Base-by-base conservation (phyloP, 2,888 invertebrate species). In the Pinctada fucata region DNA sequence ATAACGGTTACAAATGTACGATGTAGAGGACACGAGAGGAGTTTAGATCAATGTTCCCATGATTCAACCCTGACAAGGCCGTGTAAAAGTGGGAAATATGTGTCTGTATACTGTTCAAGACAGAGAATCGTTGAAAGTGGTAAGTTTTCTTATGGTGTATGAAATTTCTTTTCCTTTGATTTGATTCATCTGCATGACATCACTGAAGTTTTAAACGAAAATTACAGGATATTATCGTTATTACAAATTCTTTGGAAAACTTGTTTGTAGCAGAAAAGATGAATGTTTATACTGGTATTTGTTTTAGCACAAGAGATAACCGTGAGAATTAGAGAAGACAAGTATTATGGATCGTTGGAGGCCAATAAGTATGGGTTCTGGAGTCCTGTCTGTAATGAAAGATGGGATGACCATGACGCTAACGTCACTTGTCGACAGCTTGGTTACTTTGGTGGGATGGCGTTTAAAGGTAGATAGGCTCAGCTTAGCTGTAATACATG, bases 341-440 rank as follows among this genome's bases (percentile, higher is more conserved):
- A 83, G 48, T 88, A 88, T 75, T 93, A 96, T 70, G 93, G 96
- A 0, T 93, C 95, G 50, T 91, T 96, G 6, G 96, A 96, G 91
- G 94, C 96, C 0, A 94, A 94, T 82, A 94, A 95, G 85, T 94
- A 94, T 81, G 95, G 95, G 1, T 94, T 95, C 65, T 96, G 96
- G 96, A 96, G 96, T 5, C 95, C 88, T 1, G 85, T 89, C 5
- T 90, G 90, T 79, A 82, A 85, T 10, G 68, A 72, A 6, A 85
- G 83, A 51, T 90, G 90, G 90, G 82, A 86, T 63, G 87, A 90
- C 69, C 76, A 73, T 4, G 87, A 86, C 8, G 89, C 90, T 49
- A 84, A 82, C 16, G 86, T 87, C 4, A 79, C 87, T 4, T 89
- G 88, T 76, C 76, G 75, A 50, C 86, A 89, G 65, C 80, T 86